phyloP scores from a whole-genome alignment of 2,797 vertebrate genomes.

The Molossus alvarezi region DNA sequence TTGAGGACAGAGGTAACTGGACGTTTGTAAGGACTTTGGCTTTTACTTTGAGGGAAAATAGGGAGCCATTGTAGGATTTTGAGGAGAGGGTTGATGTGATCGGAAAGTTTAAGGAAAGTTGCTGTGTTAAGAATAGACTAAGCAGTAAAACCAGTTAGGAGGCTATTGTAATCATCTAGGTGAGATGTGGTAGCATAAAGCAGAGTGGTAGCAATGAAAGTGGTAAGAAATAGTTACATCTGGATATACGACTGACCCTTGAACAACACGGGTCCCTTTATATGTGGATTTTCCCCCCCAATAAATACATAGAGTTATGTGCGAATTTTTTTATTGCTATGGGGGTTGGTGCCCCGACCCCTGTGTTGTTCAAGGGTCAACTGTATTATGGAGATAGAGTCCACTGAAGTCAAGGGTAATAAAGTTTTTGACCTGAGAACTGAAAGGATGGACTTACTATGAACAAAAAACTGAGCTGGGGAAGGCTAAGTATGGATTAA shows the following conservation, averaged over 20 bases:
- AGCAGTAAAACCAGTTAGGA: background rate
- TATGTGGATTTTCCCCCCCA: background rate
- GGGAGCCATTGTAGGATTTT: constrained; percentile 7
- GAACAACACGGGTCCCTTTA: background rate
- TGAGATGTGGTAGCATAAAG: constrained; percentile 1
- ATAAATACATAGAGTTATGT: background rate
- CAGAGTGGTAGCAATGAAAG: background rate
- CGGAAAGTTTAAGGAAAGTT: constrained; percentile 25
- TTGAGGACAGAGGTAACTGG: background rate
- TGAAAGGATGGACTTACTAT: constrained; percentile 35
- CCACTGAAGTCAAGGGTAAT: constrained; percentile 24
- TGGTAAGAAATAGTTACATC: background rate
- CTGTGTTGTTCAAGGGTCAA: background rate
- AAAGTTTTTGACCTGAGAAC: constrained; percentile 50
- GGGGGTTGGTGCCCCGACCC: background rate
- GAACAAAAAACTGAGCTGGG: background rate
- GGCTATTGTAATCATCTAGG: background rate
- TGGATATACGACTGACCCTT: background rate
- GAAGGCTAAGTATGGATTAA: constrained; percentile 8
- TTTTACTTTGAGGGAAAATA: constrained; percentile 61
- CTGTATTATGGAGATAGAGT: background rate
- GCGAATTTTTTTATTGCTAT: background rate
- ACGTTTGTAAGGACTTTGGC: background rate
- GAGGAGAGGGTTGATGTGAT: background rate
- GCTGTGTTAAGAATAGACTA: background rate